Base-by-base conservation (phyloP, 2,797 vertebrate genomes). In the Lindbergichthys nudifrons region DNA sequence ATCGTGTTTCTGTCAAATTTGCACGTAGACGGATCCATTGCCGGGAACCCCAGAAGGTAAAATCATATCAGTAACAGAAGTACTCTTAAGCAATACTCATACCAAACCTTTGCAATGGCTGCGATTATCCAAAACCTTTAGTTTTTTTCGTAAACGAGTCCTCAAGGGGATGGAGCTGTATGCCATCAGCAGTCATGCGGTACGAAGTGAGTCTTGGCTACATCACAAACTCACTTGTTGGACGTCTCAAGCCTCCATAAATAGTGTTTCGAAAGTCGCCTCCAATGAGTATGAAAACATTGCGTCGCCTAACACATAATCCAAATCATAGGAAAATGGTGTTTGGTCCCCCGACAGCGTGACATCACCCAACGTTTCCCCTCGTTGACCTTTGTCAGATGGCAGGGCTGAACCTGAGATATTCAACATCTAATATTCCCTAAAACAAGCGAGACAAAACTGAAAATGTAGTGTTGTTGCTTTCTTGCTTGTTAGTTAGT, bases 311-410 rank as follows among this genome's bases (percentile, higher is more conserved):
- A 71, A 88, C 86, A 90, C 86, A 47, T 88, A 85, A 87, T 90
- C 85, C 80, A 82, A 83, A 89, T 86, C 81, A 80, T 75, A 88
- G 79, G 74, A 88, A 87, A 87, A 79, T 71, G 43, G 78, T 70
- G 81, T 83, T 80, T 74, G 80, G 78, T 90, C 80, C 77, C 75
- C 23, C 11, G 50, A 73, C 79, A 52, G 77, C 0, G 42, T 84
- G 76, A 86, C 83, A 88, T 82, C 80, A 80, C 75, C 89, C 87
- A 82, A 36, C 57, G 67, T 91, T 92, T 91, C 87, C 84, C 82
- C 70, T 82, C 69, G 61, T 81, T 65, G 81, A 88, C 81, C 79
- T 90, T 36, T 88, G 53, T 69, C 23, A 8, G 73, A 75, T 79
- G 90, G 87, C 88, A 90, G 68, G 45, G 13, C 70, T 18, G 46